Percentiles rank a stretch among this genome's conserved stretches.
These are phyloP conservation scores for Cyphomyrmex costatus DNA, from an alignment of 1,140 invertebrate species.

Conservation along the genomic window DNA sequence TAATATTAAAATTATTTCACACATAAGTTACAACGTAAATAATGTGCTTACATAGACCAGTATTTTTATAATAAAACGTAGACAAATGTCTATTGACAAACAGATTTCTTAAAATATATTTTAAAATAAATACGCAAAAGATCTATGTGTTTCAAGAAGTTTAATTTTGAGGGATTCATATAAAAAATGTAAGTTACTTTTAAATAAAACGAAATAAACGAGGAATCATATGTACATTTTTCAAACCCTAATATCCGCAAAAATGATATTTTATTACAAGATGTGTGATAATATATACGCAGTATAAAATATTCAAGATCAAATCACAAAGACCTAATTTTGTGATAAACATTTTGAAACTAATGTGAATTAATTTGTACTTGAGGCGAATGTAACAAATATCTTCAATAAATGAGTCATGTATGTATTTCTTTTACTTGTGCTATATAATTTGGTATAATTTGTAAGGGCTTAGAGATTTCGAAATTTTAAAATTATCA, in stretches of 20 bases:
- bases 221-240: not conserved
- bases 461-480: not conserved
- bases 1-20: slow-evolving; percentile 27
- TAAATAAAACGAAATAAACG: not conserved
- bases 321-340: not conserved
- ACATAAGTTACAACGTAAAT: slow-evolving; percentile 35
- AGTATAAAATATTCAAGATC: slow-evolving; percentile 21
- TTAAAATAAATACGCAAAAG: slow-evolving; percentile 33
- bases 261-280: not conserved
- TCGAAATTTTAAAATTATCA: slow-evolving; percentile 8
- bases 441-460: slow-evolving; percentile 17
- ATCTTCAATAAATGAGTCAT: slow-evolving; percentile 23
- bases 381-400: not conserved
- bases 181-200: slow-evolving; percentile 13
- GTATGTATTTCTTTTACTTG: not conserved
- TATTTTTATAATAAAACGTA: not conserved
- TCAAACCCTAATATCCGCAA: not conserved
- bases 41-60: not conserved
- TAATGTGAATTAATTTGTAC: slow-evolving; percentile 18
- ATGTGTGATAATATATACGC: not conserved
- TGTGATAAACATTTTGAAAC: slow-evolving; percentile 17
- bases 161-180: not conserved
- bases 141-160: slow-evolving; percentile 11
- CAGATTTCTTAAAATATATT: slow-evolving; percentile 17
- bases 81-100: not conserved